Conservation (phyloP, 2,888 invertebrate genomes). For the Ariolimax columbianus region DNA sequence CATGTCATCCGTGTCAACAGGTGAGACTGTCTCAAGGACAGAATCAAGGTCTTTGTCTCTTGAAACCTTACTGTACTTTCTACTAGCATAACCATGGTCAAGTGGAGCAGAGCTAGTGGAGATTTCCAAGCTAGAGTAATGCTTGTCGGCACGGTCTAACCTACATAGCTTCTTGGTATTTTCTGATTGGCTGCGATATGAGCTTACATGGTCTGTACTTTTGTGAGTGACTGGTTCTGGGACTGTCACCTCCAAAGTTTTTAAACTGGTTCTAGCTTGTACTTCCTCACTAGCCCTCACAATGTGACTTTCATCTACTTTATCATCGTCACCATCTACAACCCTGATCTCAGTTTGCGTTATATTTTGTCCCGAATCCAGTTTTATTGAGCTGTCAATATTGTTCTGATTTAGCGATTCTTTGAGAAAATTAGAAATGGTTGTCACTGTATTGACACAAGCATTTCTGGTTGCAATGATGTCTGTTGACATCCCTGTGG, state of each 20-base stretch:
- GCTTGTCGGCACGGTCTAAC: neutral
- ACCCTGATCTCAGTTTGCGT: neutral
- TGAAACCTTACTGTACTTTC: neutral
- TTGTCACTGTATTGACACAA: constrained; percentile 33
- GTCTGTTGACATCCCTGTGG: constrained; percentile 64
- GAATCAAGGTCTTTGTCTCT: neutral
- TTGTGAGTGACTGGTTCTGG: constrained; percentile 43
- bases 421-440: constrained; percentile 13
- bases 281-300: constrained; percentile 4
- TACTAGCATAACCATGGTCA: neutral
- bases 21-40: neutral
- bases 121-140: constrained; percentile 38
- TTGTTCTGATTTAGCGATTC: neutral
- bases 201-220: constrained; percentile 40
- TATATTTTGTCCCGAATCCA: neutral
- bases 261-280: neutral
- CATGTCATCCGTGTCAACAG: constrained; percentile 9
- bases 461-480: neutral
- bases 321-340: neutral
- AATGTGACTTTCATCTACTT: neutral
- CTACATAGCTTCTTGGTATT: constrained; percentile 3
- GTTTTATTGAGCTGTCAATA: neutral
- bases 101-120: constrained; percentile 18
- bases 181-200: constrained; percentile 29
- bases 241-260: neutral